Percentiles rank a stretch among this genome's conserved stretches.
phyloP scores from a whole-genome alignment of 2,888 invertebrate species.

The Malacosoma neustria region DNA sequence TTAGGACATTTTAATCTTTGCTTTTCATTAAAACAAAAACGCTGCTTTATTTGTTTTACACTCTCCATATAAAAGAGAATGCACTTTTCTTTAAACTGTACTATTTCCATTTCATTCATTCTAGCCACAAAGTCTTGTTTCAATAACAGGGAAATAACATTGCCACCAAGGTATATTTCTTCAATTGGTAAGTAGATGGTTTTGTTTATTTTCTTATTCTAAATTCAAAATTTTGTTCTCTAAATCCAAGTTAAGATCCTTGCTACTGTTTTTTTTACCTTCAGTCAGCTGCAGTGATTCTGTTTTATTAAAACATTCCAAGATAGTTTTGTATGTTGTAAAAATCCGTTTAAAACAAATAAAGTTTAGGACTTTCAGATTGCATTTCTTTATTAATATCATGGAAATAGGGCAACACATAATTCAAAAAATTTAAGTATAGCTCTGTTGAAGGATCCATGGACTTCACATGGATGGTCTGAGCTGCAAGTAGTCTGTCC shows the following conservation, averaged over 20 bases:
- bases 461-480: slow-evolving; percentile 6
- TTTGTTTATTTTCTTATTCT: slow-evolving; percentile 5
- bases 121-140: slow-evolving; percentile 1
- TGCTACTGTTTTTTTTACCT: slow-evolving; percentile 5
- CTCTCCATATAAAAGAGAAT: slow-evolving; percentile 8
- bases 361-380: slow-evolving; percentile 15
- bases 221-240: slow-evolving; percentile 7
- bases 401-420: slow-evolving; percentile 14
- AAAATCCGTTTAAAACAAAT: slow-evolving; percentile 4
- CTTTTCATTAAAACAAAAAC: slow-evolving; percentile 8
- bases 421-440: slow-evolving; percentile 14
- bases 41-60: slow-evolving; percentile 6
- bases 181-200: slow-evolving; percentile 6
- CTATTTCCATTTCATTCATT: slow-evolving; percentile 1
- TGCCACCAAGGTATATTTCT: slow-evolving; percentile 4
- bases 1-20: slow-evolving; percentile 6
- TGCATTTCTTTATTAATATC: slow-evolving; percentile 18
- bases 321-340: slow-evolving; percentile 6
- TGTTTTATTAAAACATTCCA: slow-evolving; percentile 7
- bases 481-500: slow-evolving; percentile 5
- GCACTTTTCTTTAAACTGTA: slow-evolving; percentile 6
- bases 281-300: slow-evolving; percentile 4
- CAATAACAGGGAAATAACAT: neutral
- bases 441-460: slow-evolving; percentile 13
- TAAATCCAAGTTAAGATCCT: slow-evolving; percentile 4